A percentile compares a stretch with the other conserved stretches of the same genome.
Evolutionary conservation across 2,888 invertebrate species (phyloP).

Genomic region (Caradrina clavipalpis): DNA sequence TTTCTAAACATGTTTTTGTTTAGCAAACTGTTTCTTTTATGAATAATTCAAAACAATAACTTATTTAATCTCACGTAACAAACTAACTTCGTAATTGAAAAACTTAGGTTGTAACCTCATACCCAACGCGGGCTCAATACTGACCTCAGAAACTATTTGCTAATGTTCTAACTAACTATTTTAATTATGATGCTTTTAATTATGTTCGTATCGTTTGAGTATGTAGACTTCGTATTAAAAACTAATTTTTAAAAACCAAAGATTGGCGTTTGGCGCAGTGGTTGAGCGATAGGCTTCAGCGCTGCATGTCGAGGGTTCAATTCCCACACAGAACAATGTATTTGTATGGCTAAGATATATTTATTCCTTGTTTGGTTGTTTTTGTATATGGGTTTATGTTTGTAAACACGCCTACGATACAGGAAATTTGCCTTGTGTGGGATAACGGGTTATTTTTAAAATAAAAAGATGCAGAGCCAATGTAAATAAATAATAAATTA

Average conservation of each 20-base stretch:
- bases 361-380: too few species aligned
- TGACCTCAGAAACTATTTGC: slow-evolving; percentile 29
- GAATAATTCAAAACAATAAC: slow-evolving; percentile 15
- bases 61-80: slow-evolving; percentile 45
- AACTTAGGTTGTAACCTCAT: slow-evolving; percentile 30
- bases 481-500: background rate
- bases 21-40: background rate
- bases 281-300: too few species aligned
- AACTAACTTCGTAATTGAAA: slow-evolving; percentile 55
- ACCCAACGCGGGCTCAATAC: slow-evolving; percentile 12
- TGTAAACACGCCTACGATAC: too few species aligned
- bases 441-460: too few species aligned
- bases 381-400: too few species aligned
- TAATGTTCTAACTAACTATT: slow-evolving; percentile 34
- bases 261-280: too few species aligned
- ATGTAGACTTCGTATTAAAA: background rate
- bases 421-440: too few species aligned
- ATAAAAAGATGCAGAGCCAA: too few species aligned
- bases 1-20: background rate
- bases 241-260: background rate
- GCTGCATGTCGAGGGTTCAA: too few species aligned
- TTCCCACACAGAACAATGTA: too few species aligned
- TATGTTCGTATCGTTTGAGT: background rate
- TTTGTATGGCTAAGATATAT: too few species aligned
- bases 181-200: slow-evolving; percentile 23